phyloP scores from a whole-genome alignment of 2,113 vertebrate species.

The Ctenomys sociabilis region DNA sequence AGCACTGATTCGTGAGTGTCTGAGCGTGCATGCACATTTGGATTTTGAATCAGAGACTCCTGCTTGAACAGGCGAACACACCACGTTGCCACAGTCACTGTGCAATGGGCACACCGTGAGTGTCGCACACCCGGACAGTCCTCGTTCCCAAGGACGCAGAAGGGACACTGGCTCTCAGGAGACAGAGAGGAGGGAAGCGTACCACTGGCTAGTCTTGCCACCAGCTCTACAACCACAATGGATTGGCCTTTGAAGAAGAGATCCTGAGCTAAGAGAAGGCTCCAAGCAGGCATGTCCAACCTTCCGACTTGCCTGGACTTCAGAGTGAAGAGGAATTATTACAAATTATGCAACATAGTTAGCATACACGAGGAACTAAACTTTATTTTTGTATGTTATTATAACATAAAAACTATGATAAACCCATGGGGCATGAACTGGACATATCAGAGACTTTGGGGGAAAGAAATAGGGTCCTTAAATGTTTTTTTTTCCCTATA shows the following conservation, averaged over 20 bases:
- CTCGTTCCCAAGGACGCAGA: no score
- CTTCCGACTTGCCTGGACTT: background rate
- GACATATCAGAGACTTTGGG: background rate
- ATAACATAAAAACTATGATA: background rate
- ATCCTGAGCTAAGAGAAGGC: background rate
- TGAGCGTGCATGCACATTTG: background rate
- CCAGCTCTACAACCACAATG: no score
- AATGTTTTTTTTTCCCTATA: background rate
- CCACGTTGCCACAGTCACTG: background rate
- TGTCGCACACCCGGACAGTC: background rate
- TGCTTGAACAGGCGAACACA: background rate
- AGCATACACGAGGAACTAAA: background rate
- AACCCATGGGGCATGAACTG: background rate
- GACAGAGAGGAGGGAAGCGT: background rate
- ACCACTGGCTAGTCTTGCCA: background rate
- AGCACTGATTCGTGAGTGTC: background rate
- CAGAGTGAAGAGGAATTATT: background rate
- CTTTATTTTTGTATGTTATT: background rate
- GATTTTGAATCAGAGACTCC: background rate
- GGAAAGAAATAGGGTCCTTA: background rate
- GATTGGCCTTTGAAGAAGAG: background rate
- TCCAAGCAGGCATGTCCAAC: background rate
- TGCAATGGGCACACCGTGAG: fast-evolving
- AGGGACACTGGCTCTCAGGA: background rate
- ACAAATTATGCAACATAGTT: background rate